These are phyloP conservation scores for Meghimatium bilineatum DNA, from an alignment of 2,888 invertebrate genomes.

Conservation along the genomic window DNA sequence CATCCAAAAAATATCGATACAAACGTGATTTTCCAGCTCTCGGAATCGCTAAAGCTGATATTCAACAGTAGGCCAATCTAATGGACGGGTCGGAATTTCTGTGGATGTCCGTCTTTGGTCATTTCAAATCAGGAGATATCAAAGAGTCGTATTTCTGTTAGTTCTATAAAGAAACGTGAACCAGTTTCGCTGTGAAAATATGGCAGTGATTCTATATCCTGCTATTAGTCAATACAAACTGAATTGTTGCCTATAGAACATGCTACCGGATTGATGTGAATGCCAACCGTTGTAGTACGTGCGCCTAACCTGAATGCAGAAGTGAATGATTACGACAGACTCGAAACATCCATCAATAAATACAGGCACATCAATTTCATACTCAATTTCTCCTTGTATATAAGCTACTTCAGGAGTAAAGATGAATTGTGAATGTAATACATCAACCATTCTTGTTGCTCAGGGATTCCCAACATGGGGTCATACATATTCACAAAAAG, in stretches of 20 bases:
- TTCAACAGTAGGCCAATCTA: neutral
- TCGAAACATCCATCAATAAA: neutral
- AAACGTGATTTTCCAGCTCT: slow-evolving; percentile 21
- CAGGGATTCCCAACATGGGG: neutral
- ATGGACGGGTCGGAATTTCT: neutral
- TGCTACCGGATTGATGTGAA: neutral
- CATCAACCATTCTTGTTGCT: neutral
- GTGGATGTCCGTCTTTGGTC: slow-evolving; percentile 9
- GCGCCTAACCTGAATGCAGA: neutral
- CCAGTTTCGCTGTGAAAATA: slow-evolving; percentile 8
- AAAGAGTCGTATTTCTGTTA: neutral
- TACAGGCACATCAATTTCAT: neutral
- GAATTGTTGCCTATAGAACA: neutral
- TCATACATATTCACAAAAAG: too few species aligned
- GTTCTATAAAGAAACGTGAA: neutral
- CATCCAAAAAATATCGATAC: slow-evolving; percentile 21
- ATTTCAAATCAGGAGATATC: neutral
- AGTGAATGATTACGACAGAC: neutral
- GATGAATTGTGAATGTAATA: neutral
- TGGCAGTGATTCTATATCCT: neutral
- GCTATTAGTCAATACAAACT: slow-evolving; percentile 20
- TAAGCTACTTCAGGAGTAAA: neutral
- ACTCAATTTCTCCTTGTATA: neutral
- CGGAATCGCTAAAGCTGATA: neutral
- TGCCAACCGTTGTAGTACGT: neutral